Evolutionary conservation across 1,140 invertebrate genomes (phyloP), one percentile per base, ranked within the genome.

Genomic region (Nylanderia fulva): DNA sequence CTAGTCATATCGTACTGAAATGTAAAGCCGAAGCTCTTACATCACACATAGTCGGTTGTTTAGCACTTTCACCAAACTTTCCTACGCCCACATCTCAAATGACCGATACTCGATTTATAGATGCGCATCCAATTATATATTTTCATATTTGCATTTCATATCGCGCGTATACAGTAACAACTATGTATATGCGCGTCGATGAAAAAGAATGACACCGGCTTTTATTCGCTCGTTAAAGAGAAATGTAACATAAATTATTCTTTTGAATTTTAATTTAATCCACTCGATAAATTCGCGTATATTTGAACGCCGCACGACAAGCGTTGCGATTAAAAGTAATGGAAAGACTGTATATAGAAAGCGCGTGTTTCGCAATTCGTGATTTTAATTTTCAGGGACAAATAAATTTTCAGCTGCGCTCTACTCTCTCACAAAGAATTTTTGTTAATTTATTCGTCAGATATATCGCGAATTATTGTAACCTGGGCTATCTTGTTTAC

Each of bases 61-160:
- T 79, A 68, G 39, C 52, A 42, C 71, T 84, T 84, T 71, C 80
- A 71, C 80, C 69, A 52, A 84, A 84, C 56, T 84, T 42, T 84
- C 58, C n/a, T 76, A 39, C 52, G 42, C 75, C 61, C 42, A 79
- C 61, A 18, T 64, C 33, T 33, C 60, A 36, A 48, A 79, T 11
- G 60, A 45, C 29, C 60, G 42, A 79, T 27, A 29, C 52, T 52
- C 58, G 29, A 74, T 74, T 83, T 74, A 61, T 75, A 29, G 29
- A 64, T 36, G 9, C 71, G 39, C 18, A 64, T 84, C 33, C 9
- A 15, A 42, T 61, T 56, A n/a, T 33, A 69, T 82, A n/a, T n/a
- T n/a, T n/a, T n/a, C n/a, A n/a, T n/a, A n/a, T n/a, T n/a, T n/a
- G n/a, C n/a, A n/a, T 79, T 39, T 61, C 58, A 79, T 15, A 29